Conservation (phyloP, 2,797 vertebrate species). For the Pseudomugil tenellus region DNA sequence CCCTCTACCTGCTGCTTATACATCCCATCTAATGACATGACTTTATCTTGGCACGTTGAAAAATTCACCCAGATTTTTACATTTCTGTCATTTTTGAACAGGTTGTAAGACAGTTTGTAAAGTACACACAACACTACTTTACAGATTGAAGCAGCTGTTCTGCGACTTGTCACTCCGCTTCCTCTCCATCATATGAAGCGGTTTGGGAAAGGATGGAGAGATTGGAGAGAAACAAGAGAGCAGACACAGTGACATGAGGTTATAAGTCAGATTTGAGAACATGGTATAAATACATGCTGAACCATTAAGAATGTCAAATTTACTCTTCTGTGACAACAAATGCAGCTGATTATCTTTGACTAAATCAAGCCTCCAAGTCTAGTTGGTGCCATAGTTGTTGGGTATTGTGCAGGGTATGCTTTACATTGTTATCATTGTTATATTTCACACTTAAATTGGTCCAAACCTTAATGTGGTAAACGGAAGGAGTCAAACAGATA, state of each 20-base stretch:
- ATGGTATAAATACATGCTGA: conserved; percentile 14
- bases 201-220: background rate
- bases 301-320: conserved; percentile 23
- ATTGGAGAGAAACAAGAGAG: conserved; percentile 13
- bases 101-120: background rate
- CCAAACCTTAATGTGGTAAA: too few relatives aligned
- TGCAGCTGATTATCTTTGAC: background rate
- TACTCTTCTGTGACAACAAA: conserved; percentile 11
- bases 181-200: background rate
- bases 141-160: background rate
- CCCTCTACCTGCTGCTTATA: background rate
- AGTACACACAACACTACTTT: background rate
- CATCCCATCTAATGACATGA: background rate
- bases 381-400: too few relatives aligned
- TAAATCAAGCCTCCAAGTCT: too few relatives aligned
- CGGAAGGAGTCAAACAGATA: too few relatives aligned
- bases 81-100: conserved; percentile 3
- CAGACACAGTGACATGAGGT: conserved; percentile 30
- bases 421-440: too few relatives aligned
- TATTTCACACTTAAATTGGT: too few relatives aligned
- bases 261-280: conserved; percentile 1
- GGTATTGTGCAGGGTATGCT: too few relatives aligned
- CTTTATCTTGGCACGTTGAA: background rate
- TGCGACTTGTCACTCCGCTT: background rate
- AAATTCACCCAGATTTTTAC: background rate